Evolutionary conservation across 1,140 invertebrate species (phyloP).

Genomic region (Drosophila subpulchrella): DNA sequence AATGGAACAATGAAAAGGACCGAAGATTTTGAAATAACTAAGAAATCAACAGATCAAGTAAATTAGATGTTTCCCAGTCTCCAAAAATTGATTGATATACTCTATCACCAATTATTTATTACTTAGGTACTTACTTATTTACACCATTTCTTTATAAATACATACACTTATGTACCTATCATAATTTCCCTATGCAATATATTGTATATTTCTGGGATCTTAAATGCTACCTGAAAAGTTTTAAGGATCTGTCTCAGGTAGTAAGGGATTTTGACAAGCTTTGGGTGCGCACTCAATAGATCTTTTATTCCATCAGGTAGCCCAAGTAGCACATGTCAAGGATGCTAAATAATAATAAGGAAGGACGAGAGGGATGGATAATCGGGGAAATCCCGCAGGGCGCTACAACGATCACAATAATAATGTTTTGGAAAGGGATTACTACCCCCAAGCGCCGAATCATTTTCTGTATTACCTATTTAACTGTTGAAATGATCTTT

Average conservation of each 20-base stretch:
- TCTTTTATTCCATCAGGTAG: conserved; percentile 25
- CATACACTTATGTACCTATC: no score
- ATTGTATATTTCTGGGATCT: background rate
- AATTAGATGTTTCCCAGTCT: no score
- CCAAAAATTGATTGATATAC: no score
- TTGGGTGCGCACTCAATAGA: conserved; percentile 3
- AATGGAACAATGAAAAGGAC: background rate
- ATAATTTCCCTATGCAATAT: background rate
- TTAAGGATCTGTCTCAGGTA: conserved; percentile 1
- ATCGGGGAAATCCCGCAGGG: background rate
- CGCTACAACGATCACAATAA: background rate
- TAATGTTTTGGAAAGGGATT: background rate
- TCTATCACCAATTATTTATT: no score
- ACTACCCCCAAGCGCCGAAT: background rate
- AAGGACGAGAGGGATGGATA: background rate
- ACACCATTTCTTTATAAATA: no score
- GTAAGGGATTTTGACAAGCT: conserved; percentile 9
- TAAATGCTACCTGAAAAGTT: background rate
- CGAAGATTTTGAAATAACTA: background rate
- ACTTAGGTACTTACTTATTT: no score
- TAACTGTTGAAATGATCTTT: no score
- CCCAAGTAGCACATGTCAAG: background rate
- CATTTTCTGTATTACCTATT: background rate
- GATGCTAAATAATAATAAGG: conserved; percentile 6
- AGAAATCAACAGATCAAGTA: no score